Conservation (phyloP, 1,140 invertebrate species). For the Druon quercuslanigerum region DNA sequence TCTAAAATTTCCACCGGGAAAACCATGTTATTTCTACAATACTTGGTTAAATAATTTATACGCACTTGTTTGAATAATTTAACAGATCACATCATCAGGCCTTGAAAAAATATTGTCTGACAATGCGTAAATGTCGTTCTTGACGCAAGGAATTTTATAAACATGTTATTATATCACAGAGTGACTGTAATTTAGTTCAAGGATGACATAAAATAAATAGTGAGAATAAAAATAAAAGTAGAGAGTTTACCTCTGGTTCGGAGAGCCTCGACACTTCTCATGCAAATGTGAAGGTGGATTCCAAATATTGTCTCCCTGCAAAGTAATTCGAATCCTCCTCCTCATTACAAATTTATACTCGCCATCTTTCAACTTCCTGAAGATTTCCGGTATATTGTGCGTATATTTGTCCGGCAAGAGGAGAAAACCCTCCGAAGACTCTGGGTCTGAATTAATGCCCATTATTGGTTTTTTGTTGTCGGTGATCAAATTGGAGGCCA, state of each 20-base stretch:
- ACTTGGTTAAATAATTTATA: no score
- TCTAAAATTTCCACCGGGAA: no score
- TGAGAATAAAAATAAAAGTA: not conserved
- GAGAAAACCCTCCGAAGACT: slow-evolving; percentile 93
- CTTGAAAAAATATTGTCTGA: no score
- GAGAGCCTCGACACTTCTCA: slow-evolving; percentile 78
- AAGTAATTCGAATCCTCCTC: slow-evolving; percentile 90
- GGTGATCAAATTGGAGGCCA: slow-evolving; percentile 91
- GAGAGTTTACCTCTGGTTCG: slow-evolving; percentile 70
- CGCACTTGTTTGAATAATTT: no score
- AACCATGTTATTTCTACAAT: no score
- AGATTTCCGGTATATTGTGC: slow-evolving; percentile 80
- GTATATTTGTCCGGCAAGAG: slow-evolving; percentile 89
- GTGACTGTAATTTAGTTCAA: not conserved
- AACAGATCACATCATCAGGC: no score
- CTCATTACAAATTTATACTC: slow-evolving; percentile 79
- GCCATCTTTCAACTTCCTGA: slow-evolving; percentile 83
- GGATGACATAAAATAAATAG: not conserved
- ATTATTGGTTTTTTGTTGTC: slow-evolving; percentile 90
- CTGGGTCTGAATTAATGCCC: slow-evolving; percentile 98
- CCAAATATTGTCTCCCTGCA: slow-evolving; percentile 81
- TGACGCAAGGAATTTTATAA: no score
- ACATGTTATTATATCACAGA: not conserved
- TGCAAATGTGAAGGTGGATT: slow-evolving; percentile 82
- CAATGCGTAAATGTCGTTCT: no score